Evolutionary conservation across 2,113 vertebrate species (phyloP), one percentile per base, ranked within the genome.

Genomic region (Erinaceus europaeus): DNA sequence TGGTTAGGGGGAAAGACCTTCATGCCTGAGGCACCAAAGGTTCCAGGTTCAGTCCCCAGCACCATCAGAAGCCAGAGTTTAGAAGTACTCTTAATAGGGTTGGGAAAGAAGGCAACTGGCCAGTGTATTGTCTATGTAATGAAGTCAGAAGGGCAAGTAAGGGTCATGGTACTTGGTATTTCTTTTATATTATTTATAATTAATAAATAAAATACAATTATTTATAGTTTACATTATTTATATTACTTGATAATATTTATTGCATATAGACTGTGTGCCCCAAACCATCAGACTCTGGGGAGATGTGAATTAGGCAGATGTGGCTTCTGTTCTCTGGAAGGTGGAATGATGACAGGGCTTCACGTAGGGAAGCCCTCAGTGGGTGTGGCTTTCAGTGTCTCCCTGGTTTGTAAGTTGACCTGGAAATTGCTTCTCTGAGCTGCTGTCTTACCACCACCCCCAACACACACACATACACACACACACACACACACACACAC

Each of bases 371-470:
- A 76, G 65, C 84, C 72, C 55, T 75, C 38, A 0, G 76, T 86
- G 91, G 76, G 87, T 42, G 74, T 86, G 2, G 57, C 38, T 73
- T 71, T 79, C 55, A 36, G 29, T n/a, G 67, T 93, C 42, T 75
- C 68, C 87, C 57, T 86, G 50, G 69, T 87, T 86, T 90, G 57
- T 62, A 77, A 90, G 57, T 69, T 2, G 44, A 76, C 73, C 17
- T 75, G 72, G 85, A 83, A 86, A 71, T 59, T 36, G 79, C 76
- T 67, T 84, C 84, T 44, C 65, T 65, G 59, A 57, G 34, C 67
- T 83, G 53, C 81, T 84, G 40, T 67, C 57, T 65, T 20, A 42
- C 68, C 40, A 18, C 36, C 18, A 1, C 32, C 53, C 67, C 32
- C n/a, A n/a, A n/a, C n/a, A n/a, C n/a, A n/a, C n/a, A n/a, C n/a